Conservation (phyloP, 2,113 vertebrate species). For the Phoenicopterus ruber region DNA sequence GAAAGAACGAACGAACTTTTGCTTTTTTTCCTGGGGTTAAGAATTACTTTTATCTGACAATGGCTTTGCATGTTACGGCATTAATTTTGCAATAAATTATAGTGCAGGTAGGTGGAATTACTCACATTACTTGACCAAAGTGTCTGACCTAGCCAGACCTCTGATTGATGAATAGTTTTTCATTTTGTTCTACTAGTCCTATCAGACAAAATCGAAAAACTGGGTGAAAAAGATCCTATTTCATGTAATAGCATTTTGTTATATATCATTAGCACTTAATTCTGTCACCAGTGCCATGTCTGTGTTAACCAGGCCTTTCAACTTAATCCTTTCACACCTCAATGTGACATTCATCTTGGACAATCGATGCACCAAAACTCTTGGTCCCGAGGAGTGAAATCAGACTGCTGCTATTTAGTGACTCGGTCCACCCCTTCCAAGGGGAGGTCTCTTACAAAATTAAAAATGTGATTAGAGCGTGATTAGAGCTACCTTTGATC, state of each 20-base stretch:
- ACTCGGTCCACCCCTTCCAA: neutral
- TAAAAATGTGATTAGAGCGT: neutral
- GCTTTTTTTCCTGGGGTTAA: neutral
- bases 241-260: slow-evolving; percentile 51
- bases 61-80: slow-evolving; percentile 14
- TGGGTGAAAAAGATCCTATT: slow-evolving; percentile 40
- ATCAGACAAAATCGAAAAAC: slow-evolving; percentile 25
- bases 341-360: neutral
- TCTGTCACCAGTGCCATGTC: slow-evolving; percentile 17
- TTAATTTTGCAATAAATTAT: slow-evolving; percentile 64
- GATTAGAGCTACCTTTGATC: neutral
- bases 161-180: slow-evolving; percentile 62
- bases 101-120: slow-evolving; percentile 36
- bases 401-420: neutral
- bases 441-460: neutral
- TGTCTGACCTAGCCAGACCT: slow-evolving; percentile 45
- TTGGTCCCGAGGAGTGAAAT: neutral
- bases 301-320: slow-evolving; percentile 50
- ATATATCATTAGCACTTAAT: slow-evolving; percentile 47
- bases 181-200: slow-evolving; percentile 38
- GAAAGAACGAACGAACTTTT: neutral
- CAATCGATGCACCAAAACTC: neutral
- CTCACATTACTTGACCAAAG: slow-evolving; percentile 50
- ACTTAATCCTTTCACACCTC: slow-evolving; percentile 40
- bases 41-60: slow-evolving; percentile 43